Evolutionary conservation across 2,888 invertebrate species (phyloP).

Genomic region (Keiferia lycopersicella): DNA sequence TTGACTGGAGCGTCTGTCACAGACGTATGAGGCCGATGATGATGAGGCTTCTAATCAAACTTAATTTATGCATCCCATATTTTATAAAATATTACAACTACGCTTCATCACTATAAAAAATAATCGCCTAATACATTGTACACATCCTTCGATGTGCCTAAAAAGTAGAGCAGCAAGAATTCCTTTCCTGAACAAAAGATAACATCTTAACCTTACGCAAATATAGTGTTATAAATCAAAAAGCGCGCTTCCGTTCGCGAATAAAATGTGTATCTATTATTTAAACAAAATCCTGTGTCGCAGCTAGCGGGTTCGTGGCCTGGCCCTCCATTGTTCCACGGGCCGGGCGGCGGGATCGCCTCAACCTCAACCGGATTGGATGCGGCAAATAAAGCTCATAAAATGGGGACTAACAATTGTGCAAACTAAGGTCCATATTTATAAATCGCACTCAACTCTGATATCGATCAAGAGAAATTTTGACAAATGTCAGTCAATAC

Average conservation of each 20-base stretch:
- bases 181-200: neutral
- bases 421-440: no score
- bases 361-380: constrained; percentile 28
- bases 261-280: constrained; percentile 59
- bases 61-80: constrained; percentile 1
- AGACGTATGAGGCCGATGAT: no score
- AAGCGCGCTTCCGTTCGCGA: constrained; percentile 54
- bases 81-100: neutral
- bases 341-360: constrained; percentile 26
- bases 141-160: neutral
- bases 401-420: no score
- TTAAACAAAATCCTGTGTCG: constrained; percentile 43
- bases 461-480: no score
- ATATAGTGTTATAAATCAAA: constrained; percentile 56
- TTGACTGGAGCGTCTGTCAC: no score
- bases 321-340: constrained; percentile 52
- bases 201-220: constrained; percentile 24
- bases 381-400: no score
- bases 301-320: constrained; percentile 45
- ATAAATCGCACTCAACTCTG: no score
- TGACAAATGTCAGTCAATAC: no score
- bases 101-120: neutral
- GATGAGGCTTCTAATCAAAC: neutral
- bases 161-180: neutral
- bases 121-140: no score